A percentile compares a stretch with the other conserved stretches of the same genome.
phyloP scores from a whole-genome alignment of 2,888 invertebrate species.

The Colostygia pectinataria region DNA sequence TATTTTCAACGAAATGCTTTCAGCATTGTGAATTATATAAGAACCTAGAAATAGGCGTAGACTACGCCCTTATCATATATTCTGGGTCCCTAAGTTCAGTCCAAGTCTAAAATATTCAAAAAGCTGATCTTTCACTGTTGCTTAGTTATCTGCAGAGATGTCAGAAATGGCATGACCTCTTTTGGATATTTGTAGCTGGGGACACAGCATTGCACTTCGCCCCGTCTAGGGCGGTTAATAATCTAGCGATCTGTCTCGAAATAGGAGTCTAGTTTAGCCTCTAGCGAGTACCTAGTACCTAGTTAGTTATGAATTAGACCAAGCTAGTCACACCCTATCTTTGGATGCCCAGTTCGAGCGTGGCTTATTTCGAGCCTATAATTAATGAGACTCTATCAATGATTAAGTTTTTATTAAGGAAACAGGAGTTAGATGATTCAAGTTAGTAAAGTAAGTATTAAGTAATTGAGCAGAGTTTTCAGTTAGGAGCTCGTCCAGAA shows the following conservation, averaged over 20 bases:
- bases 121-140: conserved; percentile 2
- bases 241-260: conserved; percentile 4
- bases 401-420: too few relatives aligned
- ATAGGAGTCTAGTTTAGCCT: not conserved
- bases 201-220: conserved; percentile 17
- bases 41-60: not conserved
- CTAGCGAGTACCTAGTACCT: too few relatives aligned
- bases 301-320: not conserved
- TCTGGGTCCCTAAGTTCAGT: conserved; percentile 1
- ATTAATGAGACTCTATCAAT: too few relatives aligned
- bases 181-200: conserved; percentile 5
- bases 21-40: conserved; percentile 4
- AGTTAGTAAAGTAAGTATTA: too few relatives aligned
- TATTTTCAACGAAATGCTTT: not conserved
- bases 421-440: too few relatives aligned
- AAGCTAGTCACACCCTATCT: too few relatives aligned
- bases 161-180: conserved; percentile 7
- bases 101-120: conserved; percentile 1
- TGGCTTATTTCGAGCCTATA: too few relatives aligned
- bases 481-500: too few relatives aligned
- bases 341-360: too few relatives aligned
- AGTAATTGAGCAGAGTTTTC: too few relatives aligned
- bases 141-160: not conserved
- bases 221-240: conserved; percentile 13
- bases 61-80: conserved; percentile 9